These are phyloP conservation scores for Avahi laniger DNA, from an alignment of 2,797 vertebrate species.

Conservation along the genomic window DNA sequence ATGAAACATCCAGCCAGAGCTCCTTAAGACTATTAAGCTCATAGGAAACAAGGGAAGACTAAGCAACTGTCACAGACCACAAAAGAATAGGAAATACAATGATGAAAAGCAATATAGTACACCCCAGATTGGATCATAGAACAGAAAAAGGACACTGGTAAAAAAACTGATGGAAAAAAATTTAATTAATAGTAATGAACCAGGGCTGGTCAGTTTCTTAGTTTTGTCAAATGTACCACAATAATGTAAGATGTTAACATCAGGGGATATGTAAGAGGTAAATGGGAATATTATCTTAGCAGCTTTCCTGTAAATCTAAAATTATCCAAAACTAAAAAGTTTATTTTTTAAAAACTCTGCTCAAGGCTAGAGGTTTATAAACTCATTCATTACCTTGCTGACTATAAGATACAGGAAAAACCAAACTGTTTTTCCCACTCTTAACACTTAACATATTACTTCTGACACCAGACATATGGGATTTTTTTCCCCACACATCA, in stretches of 20 bases:
- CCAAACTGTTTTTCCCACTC: neutral
- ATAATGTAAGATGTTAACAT: neutral
- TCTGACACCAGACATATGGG: neutral
- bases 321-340: slow-evolving; percentile 4
- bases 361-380: neutral
- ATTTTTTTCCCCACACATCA: neutral
- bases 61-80: neutral
- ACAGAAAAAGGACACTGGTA: neutral
- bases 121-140: neutral
- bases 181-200: neutral
- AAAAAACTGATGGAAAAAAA: neutral
- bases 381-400: neutral
- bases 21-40: neutral
- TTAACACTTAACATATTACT: neutral
- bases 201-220: neutral
- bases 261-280: neutral
- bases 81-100: neutral
- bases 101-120: neutral
- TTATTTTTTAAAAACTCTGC: neutral
- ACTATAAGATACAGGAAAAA: neutral
- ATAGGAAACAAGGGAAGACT: neutral
- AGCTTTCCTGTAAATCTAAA: neutral
- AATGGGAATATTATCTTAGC: neutral
- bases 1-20: neutral
- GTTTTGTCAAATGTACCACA: neutral